Evolutionary conservation across 2,797 vertebrate genomes (phyloP), one percentile per base, ranked within the genome.

Genomic region (Pygocentrus nattereri): DNA sequence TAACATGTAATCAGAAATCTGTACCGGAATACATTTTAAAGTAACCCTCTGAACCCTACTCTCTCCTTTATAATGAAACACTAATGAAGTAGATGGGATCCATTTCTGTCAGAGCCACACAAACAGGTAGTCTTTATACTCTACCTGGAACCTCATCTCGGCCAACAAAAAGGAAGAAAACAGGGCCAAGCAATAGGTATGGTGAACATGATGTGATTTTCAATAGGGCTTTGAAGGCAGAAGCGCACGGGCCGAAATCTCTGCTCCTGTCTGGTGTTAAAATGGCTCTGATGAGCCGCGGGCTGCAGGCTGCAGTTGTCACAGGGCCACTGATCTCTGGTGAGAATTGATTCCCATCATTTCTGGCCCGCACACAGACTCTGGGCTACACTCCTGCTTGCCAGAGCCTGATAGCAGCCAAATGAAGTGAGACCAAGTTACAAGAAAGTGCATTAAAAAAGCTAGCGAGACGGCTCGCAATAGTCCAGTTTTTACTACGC

Each of bases 271-370:
- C 90, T 93, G 92, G 88, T 70, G 90, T 92, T 93, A 89, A 91
- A 93, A 92, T 93, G 85, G 91, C 88, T 86, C 89, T 92, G 92
- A 93, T 94, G 92, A 93, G 93, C 89, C 86, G 77, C 12, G 23
- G 89, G 92, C 91, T 91, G 89, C 73, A 90, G 91, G 86, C 90
- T 93, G 82, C 85, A 90, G 90, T 91, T 91, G 91, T 93, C 92
- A 91, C 84, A 91, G 90, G 89, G 92, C 93, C 93, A 92, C 90
- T 93, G 92, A 93, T 93, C 93, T 93, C 91, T 93, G 89, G 89
- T 91, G 92, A 93, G 91, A 93, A 93, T 94, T 93, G 91, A 95
- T 95, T 93, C 92, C 88, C 92, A 93, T 95, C 92, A 93, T 93
- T 93, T 92, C 74, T 85, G 89, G 85, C 87, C 86, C 79, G 69